Evolutionary conservation across 2,888 invertebrate species (phyloP).

Genomic region (Schizotus pectinicornis): DNA sequence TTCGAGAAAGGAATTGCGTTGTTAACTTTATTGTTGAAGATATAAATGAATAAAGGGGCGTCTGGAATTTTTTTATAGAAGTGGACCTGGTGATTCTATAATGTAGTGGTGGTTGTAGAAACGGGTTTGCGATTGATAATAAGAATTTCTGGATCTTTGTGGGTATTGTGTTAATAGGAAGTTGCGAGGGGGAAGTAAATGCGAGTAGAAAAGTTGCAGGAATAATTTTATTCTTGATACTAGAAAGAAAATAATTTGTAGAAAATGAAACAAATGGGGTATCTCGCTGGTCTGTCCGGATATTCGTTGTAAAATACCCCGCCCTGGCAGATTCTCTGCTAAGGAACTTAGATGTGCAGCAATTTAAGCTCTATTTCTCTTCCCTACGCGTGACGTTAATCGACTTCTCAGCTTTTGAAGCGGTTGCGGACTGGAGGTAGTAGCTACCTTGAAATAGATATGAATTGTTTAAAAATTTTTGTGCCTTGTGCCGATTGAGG

Average conservation of each 20-base stretch:
- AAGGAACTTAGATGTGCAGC: constrained; percentile 57
- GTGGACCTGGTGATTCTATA: background rate
- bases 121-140: background rate
- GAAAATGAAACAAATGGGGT: constrained; percentile 53
- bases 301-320: constrained; percentile 55
- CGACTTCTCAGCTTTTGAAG: constrained; percentile 57
- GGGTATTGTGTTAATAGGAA: too few relatives aligned
- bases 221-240: constrained; percentile 18
- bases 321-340: constrained; percentile 52
- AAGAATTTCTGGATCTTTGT: background rate
- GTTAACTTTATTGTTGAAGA: too few relatives aligned
- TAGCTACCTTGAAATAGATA: constrained; percentile 36
- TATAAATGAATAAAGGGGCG: background rate
- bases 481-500: constrained; percentile 30
- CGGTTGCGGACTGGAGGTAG: constrained; percentile 46
- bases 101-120: background rate
- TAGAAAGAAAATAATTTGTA: constrained; percentile 44
- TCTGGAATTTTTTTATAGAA: background rate
- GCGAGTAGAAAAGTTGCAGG: constrained; percentile 3
- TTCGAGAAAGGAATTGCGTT: too few relatives aligned
- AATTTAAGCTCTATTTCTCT: constrained; percentile 60
- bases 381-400: constrained; percentile 58
- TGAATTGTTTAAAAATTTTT: constrained; percentile 41
- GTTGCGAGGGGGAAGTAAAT: too few relatives aligned
- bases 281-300: constrained; percentile 49